Evolutionary conservation across 35 echinoderm and acorn worm genomes (phyloP), one percentile per base, ranked within the genome.

Genomic region (Anneissia japonica): DNA sequence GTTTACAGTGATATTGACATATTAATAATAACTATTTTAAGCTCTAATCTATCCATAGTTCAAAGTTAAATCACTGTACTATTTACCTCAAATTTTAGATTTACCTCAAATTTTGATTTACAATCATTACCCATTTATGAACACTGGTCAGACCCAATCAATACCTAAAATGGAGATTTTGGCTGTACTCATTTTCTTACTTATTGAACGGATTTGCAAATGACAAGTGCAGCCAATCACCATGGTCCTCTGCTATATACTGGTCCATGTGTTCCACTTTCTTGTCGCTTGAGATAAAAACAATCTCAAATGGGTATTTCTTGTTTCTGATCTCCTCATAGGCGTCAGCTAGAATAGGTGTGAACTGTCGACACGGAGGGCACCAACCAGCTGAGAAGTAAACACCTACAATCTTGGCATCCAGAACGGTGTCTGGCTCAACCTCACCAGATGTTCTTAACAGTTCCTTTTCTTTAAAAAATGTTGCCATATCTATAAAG

Each of bases 311-410:
- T 43, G 72, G 73, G 32, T 38, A 38, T 64, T 75, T 82, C 82
- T 46, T 74, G 36, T 85, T 32, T 46, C 74, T 86, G 32, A 91
- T 80, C 19, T 91, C 40, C 26, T 91, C 5, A 38, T 91, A 91
- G 39, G 86, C 35, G 0, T 85, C 76, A 34, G 83, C 89, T 0
- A 91, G 83, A 77, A 84, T 36, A 2, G 89, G 89, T 64, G 82
- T 91, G 39, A 91, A 91, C 17, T 72, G 82, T 39, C 82, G 79
- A 55, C 89, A 91, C 38, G 89, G 89, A 32, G 89, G 89, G 37
- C 89, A 91, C 89, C 89, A 91, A 38, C 82, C 36, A 9, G 89
- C 89, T 21, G 89, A 85, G 51, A 91, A 91, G 75, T 91, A 91
- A 36, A 91, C n/a, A 19, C 38, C 89, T 38, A 84, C 74, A 11